A percentile compares a stretch with the other conserved stretches of the same genome.
Evolutionary conservation across 2,113 vertebrate species (phyloP).

Genomic region (Vanacampus margaritifer): DNA sequence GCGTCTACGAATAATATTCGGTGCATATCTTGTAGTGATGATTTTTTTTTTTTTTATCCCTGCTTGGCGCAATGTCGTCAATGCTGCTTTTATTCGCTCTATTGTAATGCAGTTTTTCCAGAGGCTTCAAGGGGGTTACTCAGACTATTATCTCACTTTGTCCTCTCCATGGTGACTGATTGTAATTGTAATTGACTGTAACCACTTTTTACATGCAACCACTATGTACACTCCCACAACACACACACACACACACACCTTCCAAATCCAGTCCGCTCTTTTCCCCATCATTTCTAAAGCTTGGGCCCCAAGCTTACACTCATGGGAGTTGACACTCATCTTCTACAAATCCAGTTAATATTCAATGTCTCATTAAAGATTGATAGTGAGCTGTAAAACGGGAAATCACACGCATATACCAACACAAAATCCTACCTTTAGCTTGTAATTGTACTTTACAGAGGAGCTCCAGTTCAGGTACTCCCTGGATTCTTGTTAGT

Average conservation of each 20-base stretch:
- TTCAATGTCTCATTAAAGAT: slow-evolving; percentile 79
- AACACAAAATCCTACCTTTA: slow-evolving; percentile 59
- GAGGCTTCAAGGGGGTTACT: slow-evolving; percentile 45
- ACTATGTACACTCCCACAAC: slow-evolving; percentile 51
- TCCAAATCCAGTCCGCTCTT: slow-evolving; percentile 17
- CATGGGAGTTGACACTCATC: slow-evolving; percentile 66
- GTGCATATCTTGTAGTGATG: no score
- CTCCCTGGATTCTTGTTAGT: slow-evolving; percentile 61
- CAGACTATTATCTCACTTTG: slow-evolving; percentile 48
- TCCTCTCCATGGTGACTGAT: slow-evolving; percentile 67
- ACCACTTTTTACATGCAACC: slow-evolving; percentile 69
- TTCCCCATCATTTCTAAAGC: slow-evolving; percentile 38
- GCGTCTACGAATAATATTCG: no score
- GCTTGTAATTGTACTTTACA: slow-evolving; percentile 70
- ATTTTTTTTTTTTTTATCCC: no score
- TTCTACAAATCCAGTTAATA: slow-evolving; percentile 75
- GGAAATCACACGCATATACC: slow-evolving; percentile 58
- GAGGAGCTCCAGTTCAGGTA: slow-evolving; percentile 42
- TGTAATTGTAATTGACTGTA: slow-evolving; percentile 76
- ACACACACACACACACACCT: slow-evolving; percentile 23
- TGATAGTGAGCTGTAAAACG: slow-evolving; percentile 67
- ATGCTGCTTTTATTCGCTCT: slow-evolving; percentile 22
- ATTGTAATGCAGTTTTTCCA: slow-evolving; percentile 45
- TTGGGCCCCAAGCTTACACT: slow-evolving; percentile 58
- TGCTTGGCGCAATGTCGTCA: background rate